phyloP scores from a whole-genome alignment of 2,888 invertebrate genomes.

The Hemaris fuciformis region DNA sequence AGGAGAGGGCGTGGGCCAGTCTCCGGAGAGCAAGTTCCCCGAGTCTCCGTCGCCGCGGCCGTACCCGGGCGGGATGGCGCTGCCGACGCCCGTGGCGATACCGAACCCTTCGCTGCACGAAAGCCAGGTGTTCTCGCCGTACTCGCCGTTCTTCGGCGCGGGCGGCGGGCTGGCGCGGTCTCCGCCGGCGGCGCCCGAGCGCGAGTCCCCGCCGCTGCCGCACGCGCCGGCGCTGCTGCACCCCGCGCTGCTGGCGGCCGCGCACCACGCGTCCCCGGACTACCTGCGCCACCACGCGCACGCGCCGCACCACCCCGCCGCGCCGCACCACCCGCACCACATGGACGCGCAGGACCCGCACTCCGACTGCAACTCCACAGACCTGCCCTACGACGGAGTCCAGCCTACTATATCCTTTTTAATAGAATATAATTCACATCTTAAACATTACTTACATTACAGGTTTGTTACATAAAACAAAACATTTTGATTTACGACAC shows the following conservation, averaged over 20 bases:
- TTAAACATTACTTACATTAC: background rate
- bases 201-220: conserved; percentile 92
- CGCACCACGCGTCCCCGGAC: conserved; percentile 91
- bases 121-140: conserved; percentile 95
- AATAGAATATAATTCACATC: conserved; percentile 24
- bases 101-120: conserved; percentile 97
- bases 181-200: conserved; percentile 84
- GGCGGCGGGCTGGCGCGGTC: conserved; percentile 76
- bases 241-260: conserved; percentile 91
- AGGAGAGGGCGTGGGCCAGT: conserved; percentile 89
- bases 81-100: conserved; percentile 97
- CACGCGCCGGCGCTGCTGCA: conserved; percentile 93
- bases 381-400: conserved; percentile 94
- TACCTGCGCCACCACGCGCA: conserved; percentile 86
- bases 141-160: conserved; percentile 92
- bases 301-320: conserved; percentile 89
- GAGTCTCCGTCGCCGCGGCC: conserved; percentile 89
- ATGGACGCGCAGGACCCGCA: conserved; percentile 92
- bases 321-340: conserved; percentile 87
- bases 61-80: conserved; percentile 92
- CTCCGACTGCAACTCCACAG: conserved; percentile 95
- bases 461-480: background rate
- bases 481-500: background rate
- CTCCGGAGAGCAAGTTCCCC: conserved; percentile 81
- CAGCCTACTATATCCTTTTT: conserved; percentile 92